phyloP scores from a whole-genome alignment of 2,113 vertebrate species.

The Rhabdornis inornatus region DNA sequence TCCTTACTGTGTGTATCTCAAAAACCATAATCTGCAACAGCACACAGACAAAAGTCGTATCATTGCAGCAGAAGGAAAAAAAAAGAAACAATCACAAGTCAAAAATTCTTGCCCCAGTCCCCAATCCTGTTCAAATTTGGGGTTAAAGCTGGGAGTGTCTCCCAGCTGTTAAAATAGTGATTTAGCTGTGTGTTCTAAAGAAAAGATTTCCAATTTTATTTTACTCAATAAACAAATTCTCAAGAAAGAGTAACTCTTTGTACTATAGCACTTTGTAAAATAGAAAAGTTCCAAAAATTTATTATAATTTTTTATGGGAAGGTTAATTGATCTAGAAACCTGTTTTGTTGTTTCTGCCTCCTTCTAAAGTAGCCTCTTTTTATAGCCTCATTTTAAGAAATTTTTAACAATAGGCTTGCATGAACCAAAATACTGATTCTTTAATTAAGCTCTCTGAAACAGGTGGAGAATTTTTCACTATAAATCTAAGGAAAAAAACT shows the following conservation, averaged over 20 bases:
- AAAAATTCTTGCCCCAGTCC: neutral
- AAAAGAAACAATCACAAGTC: neutral
- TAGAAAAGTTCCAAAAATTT: neutral
- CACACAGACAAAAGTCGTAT: neutral
- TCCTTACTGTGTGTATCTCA: neutral
- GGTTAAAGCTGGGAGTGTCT: neutral
- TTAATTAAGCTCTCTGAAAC: neutral
- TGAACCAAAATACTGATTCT: neutral
- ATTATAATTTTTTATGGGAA: neutral
- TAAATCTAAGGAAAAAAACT: fast-evolving
- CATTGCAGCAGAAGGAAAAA: neutral
- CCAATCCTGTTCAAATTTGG: neutral
- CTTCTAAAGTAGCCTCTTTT: neutral
- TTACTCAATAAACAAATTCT: neutral
- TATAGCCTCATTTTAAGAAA: no score
- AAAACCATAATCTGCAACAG: neutral
- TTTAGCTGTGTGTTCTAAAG: neutral
- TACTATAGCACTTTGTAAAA: neutral
- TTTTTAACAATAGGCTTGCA: neutral
- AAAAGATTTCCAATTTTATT: neutral
- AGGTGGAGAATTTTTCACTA: neutral
- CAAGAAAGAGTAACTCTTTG: neutral
- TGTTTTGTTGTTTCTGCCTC: neutral
- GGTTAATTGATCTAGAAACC: neutral
- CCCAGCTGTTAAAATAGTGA: neutral